Evolutionary conservation across 2,888 invertebrate species (phyloP).

Genomic region (Heterodera filipjevi): DNA sequence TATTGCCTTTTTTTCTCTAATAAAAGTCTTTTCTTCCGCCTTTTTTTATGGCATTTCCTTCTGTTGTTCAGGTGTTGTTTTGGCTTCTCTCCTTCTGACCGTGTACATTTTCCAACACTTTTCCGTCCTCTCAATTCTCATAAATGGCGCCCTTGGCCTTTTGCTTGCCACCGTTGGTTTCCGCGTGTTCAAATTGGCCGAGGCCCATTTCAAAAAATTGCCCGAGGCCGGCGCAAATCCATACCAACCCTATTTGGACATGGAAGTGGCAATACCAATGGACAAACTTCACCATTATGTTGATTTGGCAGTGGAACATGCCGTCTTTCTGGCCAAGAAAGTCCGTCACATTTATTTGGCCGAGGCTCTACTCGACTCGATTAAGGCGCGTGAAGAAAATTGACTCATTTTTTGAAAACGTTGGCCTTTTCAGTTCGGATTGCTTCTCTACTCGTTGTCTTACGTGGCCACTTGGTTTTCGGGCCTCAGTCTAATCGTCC

Average conservation of each 20-base stretch:
- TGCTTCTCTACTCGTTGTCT: conserved; percentile 92
- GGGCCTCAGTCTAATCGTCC: conserved; percentile 94
- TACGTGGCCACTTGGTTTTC: conserved; percentile 98
- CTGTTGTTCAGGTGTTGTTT: conserved; percentile 63
- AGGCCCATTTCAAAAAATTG: conserved; percentile 53
- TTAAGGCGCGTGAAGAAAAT: conserved; percentile 66
- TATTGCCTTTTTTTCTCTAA: no score
- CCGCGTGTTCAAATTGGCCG: conserved; percentile 80
- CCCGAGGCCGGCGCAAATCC: conserved; percentile 45
- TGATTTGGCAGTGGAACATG: conserved; percentile 83
- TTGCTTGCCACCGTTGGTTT: conserved; percentile 87
- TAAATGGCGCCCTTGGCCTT: conserved; percentile 71
- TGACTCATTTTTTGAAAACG: conserved; percentile 24
- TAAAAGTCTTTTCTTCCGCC: no score
- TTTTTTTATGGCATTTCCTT: neutral
- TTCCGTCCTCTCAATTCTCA: conserved; percentile 38
- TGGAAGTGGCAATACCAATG: conserved; percentile 71
- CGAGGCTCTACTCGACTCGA: conserved; percentile 87
- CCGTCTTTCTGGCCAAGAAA: conserved; percentile 78
- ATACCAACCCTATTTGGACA: conserved; percentile 48
- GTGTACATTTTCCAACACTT: conserved; percentile 86
- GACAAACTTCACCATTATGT: conserved; percentile 88
- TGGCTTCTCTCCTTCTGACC: conserved; percentile 84
- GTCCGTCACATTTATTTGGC: conserved; percentile 91
- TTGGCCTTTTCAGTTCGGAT: conserved; percentile 81